These are phyloP conservation scores for Lepus townsendii DNA, from an alignment of 2,797 vertebrate species.

Conservation along the genomic window DNA sequence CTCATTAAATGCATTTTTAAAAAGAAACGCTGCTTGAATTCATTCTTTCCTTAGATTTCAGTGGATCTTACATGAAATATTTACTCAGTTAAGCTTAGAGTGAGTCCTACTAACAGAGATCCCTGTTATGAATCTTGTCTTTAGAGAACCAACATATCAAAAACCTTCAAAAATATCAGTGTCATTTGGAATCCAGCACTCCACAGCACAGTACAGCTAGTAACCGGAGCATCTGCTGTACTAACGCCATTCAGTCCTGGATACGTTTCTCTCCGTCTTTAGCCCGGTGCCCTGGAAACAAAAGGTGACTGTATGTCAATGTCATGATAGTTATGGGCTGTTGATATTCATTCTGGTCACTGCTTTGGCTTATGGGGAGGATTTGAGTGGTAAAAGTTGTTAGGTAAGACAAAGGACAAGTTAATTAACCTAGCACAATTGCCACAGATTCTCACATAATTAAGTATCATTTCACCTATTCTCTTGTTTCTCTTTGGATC, in stretches of 20 bases:
- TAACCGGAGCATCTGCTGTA: not conserved
- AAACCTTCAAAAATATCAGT: not conserved
- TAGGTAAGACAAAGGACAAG: not conserved
- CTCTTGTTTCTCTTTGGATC: constrained; percentile 47
- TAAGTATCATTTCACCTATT: not conserved
- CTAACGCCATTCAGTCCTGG: not conserved
- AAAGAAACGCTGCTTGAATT: constrained; percentile 15
- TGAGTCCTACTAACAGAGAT: not conserved
- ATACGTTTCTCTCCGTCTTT: not conserved
- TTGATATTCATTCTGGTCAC: not conserved
- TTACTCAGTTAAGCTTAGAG: not conserved
- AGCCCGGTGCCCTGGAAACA: not conserved
- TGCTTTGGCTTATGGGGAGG: not conserved
- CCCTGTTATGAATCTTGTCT: not conserved
- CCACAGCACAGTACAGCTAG: not conserved
- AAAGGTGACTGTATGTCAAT: not conserved
- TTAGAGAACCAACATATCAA: not conserved
- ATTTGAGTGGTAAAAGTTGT: not conserved
- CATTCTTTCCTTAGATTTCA: constrained; percentile 33
- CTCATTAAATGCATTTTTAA: not conserved
- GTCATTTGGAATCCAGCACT: not conserved
- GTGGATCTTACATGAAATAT: not conserved
- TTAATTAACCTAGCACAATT: not conserved
- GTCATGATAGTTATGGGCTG: not conserved
- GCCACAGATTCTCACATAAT: not conserved